phyloP scores from a whole-genome alignment of 2,888 invertebrate genomes.

The Endotricha flammealis region DNA sequence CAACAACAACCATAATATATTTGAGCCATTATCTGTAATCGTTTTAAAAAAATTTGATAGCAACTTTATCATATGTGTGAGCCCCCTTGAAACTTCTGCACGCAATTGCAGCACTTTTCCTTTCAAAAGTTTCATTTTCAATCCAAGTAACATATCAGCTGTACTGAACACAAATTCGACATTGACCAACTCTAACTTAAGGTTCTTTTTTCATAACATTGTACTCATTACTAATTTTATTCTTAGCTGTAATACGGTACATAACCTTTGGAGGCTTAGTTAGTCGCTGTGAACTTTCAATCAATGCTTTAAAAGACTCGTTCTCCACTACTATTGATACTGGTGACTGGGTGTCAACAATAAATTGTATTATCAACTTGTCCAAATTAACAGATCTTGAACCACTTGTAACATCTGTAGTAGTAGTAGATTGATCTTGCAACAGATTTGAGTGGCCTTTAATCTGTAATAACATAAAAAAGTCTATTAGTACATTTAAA shows the following conservation, averaged over 20 bases:
- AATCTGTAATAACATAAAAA: too few relatives aligned
- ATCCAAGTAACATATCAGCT: constrained; percentile 21
- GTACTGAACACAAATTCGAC: constrained; percentile 19
- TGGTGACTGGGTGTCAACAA: constrained; percentile 21
- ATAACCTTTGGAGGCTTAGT: constrained; percentile 18
- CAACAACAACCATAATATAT: too few relatives aligned
- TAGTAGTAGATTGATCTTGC: too few relatives aligned
- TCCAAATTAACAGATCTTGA: constrained; percentile 17
- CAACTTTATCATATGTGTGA: constrained; percentile 15
- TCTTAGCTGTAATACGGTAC: constrained; percentile 13
- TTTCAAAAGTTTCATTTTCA: constrained; percentile 11
- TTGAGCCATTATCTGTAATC: constrained; percentile 16
- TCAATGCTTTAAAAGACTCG: constrained; percentile 20
- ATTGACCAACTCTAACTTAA: constrained; percentile 11
- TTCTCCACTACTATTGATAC: constrained; percentile 20
- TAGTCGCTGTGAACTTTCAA: constrained; percentile 20
- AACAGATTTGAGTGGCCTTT: too few relatives aligned
- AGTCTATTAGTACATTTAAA: too few relatives aligned
- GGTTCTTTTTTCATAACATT: constrained; percentile 11
- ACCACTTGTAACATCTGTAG: constrained; percentile 2
- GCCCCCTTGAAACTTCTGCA: constrained; percentile 24
- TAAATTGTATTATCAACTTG: constrained; percentile 17
- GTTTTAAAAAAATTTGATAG: constrained; percentile 19
- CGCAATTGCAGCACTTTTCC: constrained; percentile 16
- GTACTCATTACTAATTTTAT: constrained; percentile 13